These are phyloP conservation scores for Sebastes itinus DNA, from an alignment of 2,797 vertebrate genomes.

Conservation along the genomic window DNA sequence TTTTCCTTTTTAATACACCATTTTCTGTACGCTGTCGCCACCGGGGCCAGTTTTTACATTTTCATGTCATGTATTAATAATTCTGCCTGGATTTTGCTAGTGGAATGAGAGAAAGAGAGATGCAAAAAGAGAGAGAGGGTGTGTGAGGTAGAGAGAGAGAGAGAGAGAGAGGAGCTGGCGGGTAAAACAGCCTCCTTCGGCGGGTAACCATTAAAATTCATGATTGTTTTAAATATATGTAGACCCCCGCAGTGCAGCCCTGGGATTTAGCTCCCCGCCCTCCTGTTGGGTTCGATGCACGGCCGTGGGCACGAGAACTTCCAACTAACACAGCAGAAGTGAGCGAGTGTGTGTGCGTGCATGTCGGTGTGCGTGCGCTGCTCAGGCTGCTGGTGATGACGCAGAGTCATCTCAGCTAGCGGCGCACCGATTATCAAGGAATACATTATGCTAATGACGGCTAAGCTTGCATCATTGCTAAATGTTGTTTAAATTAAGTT, in stretches of 20 bases:
- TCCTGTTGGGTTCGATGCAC: constrained; percentile 57
- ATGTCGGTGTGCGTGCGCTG: neutral
- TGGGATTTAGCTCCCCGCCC: constrained; percentile 54
- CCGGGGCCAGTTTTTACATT: constrained; percentile 69
- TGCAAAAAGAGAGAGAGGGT: constrained; percentile 17
- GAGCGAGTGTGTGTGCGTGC: neutral
- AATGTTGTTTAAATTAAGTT: constrained; percentile 60
- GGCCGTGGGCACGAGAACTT: constrained; percentile 50
- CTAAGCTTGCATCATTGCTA: constrained; percentile 48
- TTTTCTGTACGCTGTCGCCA: constrained; percentile 56
- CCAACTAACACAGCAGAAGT: constrained; percentile 38
- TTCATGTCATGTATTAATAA: constrained; percentile 75
- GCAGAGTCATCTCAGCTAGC: constrained; percentile 31
- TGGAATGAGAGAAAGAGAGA: constrained; percentile 46
- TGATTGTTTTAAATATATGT: constrained; percentile 80
- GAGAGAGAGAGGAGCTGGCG: constrained; percentile 21
- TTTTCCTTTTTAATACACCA: constrained; percentile 60
- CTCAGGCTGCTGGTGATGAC: constrained; percentile 20
- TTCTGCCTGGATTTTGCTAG: constrained; percentile 63
- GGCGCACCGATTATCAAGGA: constrained; percentile 63
- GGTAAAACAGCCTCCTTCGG: constrained; percentile 55
- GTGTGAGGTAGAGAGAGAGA: neutral
- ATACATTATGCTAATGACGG: constrained; percentile 58
- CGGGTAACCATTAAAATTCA: constrained; percentile 78
- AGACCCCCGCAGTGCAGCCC: constrained; percentile 69